These are phyloP conservation scores for Magallana gigas DNA, from an alignment of 1,140 invertebrate genomes.

Conservation along the genomic window DNA sequence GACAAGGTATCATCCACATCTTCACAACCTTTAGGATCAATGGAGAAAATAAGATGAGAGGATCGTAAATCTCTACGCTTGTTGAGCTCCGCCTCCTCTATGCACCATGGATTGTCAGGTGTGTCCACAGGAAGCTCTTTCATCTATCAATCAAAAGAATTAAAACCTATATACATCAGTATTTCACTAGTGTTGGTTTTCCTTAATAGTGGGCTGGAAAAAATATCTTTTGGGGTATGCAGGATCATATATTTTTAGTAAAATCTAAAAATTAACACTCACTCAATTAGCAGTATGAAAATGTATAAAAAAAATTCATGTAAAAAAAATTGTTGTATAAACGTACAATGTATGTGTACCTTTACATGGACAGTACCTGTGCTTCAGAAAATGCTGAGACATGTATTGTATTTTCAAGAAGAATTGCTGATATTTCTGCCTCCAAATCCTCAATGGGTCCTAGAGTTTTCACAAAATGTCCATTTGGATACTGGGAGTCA, in stretches of 20 bases:
- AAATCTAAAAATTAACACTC: not conserved
- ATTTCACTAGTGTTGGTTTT: too few relatives aligned
- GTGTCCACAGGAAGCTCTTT: slow-evolving; percentile 74
- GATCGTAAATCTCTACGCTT: slow-evolving; percentile 66
- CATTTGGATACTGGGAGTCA: slow-evolving; percentile 78
- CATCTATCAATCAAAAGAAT: slow-evolving; percentile 56
- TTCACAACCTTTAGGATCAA: slow-evolving; percentile 98
- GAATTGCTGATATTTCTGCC: slow-evolving; percentile 93
- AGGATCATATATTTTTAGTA: too few relatives aligned
- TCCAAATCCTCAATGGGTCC: slow-evolving; percentile 86
- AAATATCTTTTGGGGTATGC: too few relatives aligned
- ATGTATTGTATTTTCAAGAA: slow-evolving; percentile 89
- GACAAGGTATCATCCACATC: slow-evolving; percentile 97
- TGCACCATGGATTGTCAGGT: slow-evolving; percentile 71
- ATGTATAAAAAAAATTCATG: too few relatives aligned
- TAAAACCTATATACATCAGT: too few relatives aligned
- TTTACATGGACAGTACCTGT: slow-evolving; percentile 61
- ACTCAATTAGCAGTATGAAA: not conserved
- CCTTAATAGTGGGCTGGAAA: too few relatives aligned
- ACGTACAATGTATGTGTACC: not conserved
- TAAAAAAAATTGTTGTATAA: too few relatives aligned
- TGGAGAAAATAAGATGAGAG: slow-evolving; percentile 79
- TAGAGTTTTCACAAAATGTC: slow-evolving; percentile 77
- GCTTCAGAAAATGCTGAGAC: slow-evolving; percentile 71
- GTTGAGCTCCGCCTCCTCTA: slow-evolving; percentile 67